These are phyloP conservation scores for Aptenodytes patagonicus DNA, from an alignment of 2,113 vertebrate genomes.

Conservation along the genomic window DNA sequence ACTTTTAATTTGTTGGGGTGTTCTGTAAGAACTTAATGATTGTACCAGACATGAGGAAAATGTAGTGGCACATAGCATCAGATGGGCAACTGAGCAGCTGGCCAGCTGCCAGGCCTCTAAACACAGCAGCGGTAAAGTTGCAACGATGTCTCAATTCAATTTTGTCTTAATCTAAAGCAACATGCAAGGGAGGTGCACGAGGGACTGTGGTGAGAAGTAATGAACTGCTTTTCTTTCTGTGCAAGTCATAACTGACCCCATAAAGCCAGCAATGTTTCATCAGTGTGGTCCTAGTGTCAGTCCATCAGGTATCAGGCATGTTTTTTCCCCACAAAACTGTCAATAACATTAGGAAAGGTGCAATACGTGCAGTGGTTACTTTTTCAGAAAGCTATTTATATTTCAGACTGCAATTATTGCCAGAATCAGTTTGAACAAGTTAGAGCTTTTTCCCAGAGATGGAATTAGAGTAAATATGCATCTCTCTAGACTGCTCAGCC, in stretches of 20 bases:
- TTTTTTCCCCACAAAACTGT: background rate
- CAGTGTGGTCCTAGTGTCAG: background rate
- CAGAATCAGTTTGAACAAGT: background rate
- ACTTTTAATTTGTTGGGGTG: background rate
- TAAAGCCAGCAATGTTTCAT: background rate
- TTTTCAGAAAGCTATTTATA: background rate
- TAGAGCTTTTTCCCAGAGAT: background rate
- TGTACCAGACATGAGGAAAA: background rate
- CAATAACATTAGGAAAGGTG: background rate
- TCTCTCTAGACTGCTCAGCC: background rate
- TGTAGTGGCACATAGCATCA: background rate
- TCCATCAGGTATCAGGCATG: background rate
- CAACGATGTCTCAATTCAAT: background rate
- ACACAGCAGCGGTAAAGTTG: background rate
- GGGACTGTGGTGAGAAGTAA: background rate
- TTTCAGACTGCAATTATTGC: background rate
- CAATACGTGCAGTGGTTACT: background rate
- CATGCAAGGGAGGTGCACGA: background rate
- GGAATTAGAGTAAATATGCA: background rate
- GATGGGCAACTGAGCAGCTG: background rate
- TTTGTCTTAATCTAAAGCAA: conserved; percentile 4
- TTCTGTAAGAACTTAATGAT: background rate
- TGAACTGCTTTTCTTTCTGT: background rate
- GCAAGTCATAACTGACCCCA: background rate
- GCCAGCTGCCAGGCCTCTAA: background rate